These are phyloP conservation scores for Drosophila murphyi DNA, from an alignment of 1,140 invertebrate species.

Conservation along the genomic window DNA sequence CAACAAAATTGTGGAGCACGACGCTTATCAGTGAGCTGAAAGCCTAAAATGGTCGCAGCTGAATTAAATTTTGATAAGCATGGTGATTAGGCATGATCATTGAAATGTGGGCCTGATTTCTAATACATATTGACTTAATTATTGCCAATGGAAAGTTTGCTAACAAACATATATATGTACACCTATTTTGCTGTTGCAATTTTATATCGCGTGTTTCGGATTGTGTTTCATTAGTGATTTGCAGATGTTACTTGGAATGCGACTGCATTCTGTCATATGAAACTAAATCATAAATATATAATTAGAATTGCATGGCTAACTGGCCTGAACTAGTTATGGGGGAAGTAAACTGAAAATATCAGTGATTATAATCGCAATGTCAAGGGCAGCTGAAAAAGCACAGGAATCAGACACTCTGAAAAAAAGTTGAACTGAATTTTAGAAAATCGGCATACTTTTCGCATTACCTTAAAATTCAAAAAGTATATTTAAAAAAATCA, in stretches of 20 bases:
- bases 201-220: neutral
- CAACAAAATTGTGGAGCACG: conserved; percentile 27
- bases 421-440: too few species aligned
- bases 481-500: too few species aligned
- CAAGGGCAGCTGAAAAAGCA: conserved; percentile 21
- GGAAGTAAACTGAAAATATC: conserved; percentile 10
- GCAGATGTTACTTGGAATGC: neutral
- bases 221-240: too few species aligned
- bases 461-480: too few species aligned
- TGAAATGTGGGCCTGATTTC: conserved; percentile 24
- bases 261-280: neutral
- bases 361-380: conserved; percentile 7
- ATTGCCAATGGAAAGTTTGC: conserved; percentile 28
- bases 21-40: conserved; percentile 22
- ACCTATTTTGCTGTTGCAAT: neutral
- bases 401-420: too few species aligned
- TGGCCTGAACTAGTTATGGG: conserved; percentile 23
- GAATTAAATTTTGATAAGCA: conserved; percentile 36
- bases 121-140: neutral
- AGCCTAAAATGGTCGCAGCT: neutral
- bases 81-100: conserved; percentile 40
- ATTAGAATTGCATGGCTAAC: neutral
- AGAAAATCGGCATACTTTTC: too few species aligned
- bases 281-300: neutral
- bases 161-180: neutral